These are phyloP conservation scores for Pomatorhinus ruficollis DNA, from an alignment of 2,113 vertebrate genomes.

Conservation along the genomic window DNA sequence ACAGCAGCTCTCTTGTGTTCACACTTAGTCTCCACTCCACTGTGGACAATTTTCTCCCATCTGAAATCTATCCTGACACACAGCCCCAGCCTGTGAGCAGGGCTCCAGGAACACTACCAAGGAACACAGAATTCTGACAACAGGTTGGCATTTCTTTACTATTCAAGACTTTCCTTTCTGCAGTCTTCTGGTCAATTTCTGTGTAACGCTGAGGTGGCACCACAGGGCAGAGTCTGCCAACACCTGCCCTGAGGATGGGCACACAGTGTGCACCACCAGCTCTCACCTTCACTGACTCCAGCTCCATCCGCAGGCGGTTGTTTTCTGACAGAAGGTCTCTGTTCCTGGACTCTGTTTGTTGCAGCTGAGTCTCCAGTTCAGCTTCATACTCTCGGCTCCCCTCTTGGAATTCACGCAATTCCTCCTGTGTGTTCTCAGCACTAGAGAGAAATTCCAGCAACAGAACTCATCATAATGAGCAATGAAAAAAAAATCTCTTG, in stretches of 20 bases:
- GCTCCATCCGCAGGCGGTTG: slow-evolving; percentile 84
- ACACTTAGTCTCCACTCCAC: neutral
- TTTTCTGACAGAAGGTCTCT: slow-evolving; percentile 89
- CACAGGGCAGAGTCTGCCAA: neutral
- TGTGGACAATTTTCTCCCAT: neutral
- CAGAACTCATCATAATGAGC: neutral
- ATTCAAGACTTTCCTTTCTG: neutral
- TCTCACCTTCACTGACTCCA: slow-evolving; percentile 88
- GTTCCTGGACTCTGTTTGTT: slow-evolving; percentile 89
- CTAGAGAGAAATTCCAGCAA: slow-evolving; percentile 67
- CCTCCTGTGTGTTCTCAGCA: slow-evolving; percentile 85
- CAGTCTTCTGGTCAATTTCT: neutral
- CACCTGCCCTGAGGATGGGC: neutral
- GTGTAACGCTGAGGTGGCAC: neutral
- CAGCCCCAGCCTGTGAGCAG: neutral
- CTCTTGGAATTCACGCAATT: slow-evolving; percentile 94
- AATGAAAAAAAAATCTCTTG: neutral
- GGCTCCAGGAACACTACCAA: neutral
- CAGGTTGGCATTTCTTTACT: neutral
- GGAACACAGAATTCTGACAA: neutral
- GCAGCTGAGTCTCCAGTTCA: slow-evolving; percentile 91
- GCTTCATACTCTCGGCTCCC: slow-evolving; percentile 96
- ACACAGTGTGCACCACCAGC: fast-evolving
- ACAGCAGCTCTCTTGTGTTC: neutral
- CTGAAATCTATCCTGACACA: neutral